Evolutionary conservation across 1,140 invertebrate species (phyloP).

Genomic region (Lordiphosa collinella): DNA sequence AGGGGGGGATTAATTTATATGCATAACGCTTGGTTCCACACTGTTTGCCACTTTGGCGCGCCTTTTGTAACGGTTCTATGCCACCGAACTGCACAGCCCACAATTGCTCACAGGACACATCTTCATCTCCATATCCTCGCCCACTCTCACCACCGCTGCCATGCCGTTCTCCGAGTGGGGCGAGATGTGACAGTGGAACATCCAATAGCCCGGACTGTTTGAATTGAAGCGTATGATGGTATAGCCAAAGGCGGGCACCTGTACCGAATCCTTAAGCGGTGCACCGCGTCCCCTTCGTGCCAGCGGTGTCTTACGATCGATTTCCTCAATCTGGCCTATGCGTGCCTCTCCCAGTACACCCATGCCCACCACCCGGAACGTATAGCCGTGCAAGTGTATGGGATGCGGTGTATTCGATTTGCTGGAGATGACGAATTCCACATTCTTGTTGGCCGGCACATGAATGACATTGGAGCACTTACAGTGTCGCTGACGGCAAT

Average conservation of each 20-base stretch:
- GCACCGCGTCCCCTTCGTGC: conserved; percentile 48
- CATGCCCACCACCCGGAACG: conserved; percentile 75
- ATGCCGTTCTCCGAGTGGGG: conserved; percentile 82
- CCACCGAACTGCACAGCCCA: conserved; percentile 63
- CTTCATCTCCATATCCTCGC: conserved; percentile 71
- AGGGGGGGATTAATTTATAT: too few species aligned
- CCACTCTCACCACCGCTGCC: conserved; percentile 82
- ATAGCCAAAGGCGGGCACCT: conserved; percentile 70
- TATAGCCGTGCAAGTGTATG: conserved; percentile 73
- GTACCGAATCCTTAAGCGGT: conserved; percentile 71
- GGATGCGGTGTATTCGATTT: conserved; percentile 64
- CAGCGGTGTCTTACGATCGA: conserved; percentile 51
- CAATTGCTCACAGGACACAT: conserved; percentile 77
- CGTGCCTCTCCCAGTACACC: conserved; percentile 60
- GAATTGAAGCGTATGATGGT: conserved; percentile 69
- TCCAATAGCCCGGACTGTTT: conserved; percentile 75
- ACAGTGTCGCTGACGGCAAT: conserved; percentile 60
- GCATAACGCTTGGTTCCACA: conserved; percentile 13
- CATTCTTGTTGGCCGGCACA: conserved; percentile 65
- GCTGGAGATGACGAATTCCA: conserved; percentile 68
- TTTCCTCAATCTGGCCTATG: conserved; percentile 62
- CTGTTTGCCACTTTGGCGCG: not conserved
- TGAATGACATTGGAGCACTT: conserved; percentile 73
- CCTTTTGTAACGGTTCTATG: conserved; percentile 13
- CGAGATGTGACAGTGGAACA: conserved; percentile 78